Base-by-base conservation (phyloP, 2,888 invertebrate species). In the Polydesmus complanatus region DNA sequence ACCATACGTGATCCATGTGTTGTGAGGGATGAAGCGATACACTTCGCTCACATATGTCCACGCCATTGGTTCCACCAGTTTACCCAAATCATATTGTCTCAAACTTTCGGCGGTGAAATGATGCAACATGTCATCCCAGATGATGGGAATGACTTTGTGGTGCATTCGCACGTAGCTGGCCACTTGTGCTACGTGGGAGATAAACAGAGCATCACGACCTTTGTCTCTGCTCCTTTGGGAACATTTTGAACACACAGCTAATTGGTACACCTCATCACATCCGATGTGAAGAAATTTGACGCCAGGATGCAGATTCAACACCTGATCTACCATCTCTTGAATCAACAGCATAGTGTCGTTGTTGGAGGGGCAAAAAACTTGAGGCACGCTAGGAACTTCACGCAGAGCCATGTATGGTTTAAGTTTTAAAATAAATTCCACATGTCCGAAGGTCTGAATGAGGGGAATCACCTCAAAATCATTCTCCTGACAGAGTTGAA, bases 111-210 rank as follows among this genome's bases (percentile, higher is more conserved):
- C 73, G 1, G 81, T 77, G 65, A 84, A 76, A 67, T 82, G 81
- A 1, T 86, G 73, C 60, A 88, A 72, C 85, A 88, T 87, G 70
- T 88, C 88, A 69, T 88, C 87, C 88, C 88, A 88, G 68, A 88
- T 82, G 61, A 88, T 80, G 1, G 83, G 77, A 19, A 77, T 78
- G 22, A 84, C 70, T 21, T 77, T 74, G 73, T 82, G 81, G 56
- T 77, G 79, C 11, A 75, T 73, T 53, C 78, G 79, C 18, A 86
- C 78, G 65, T 82, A 78, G 53, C 74, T 75, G 3, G 81, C 81
- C 23, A 84, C 78, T 63, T 77, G 76, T 2, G 77, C 76, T 8
- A 84, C 81, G 69, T 85, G 84, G 27, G 77, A 59, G 23, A 69
- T 60, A 60, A 67, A 68, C 11, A 68, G 61, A 21, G 18, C 27